phyloP scores from a whole-genome alignment of 2,888 invertebrate genomes.

The Nomada lathburiana region DNA sequence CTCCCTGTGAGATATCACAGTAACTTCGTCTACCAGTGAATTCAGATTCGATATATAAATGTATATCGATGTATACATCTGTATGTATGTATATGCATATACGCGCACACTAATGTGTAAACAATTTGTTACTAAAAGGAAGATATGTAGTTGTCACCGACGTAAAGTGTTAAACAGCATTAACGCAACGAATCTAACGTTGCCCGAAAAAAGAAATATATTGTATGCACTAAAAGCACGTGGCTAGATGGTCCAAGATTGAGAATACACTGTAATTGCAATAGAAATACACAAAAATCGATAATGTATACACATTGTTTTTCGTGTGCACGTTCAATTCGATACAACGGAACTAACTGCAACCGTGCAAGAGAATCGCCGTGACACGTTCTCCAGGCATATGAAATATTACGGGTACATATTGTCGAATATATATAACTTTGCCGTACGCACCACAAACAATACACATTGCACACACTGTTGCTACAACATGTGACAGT shows the following conservation, averaged over 20 bases:
- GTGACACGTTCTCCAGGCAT: constrained; percentile 19
- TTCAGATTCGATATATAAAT: constrained; percentile 64
- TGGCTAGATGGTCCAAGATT: not conserved
- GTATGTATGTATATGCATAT: not conserved
- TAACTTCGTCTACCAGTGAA: constrained; percentile 71
- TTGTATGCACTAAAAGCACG: not conserved
- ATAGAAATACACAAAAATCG: not conserved
- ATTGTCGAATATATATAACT: constrained; percentile 24
- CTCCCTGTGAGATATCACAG: constrained; percentile 73
- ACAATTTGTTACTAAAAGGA: not conserved
- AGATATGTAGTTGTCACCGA: constrained; percentile 1
- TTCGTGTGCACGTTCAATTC: constrained; percentile 41
- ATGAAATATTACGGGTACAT: not conserved
- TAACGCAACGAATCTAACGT: constrained; percentile 37
- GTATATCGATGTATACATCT: too few relatives aligned
- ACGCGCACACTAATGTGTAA: not conserved
- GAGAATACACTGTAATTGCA: not conserved
- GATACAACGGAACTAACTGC: not conserved
- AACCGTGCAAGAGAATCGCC: constrained; percentile 35
- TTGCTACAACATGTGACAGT: constrained; percentile 67
- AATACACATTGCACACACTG: constrained; percentile 75
- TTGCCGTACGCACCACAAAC: constrained; percentile 71
- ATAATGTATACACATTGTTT: constrained; percentile 27
- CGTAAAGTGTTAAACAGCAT: not conserved
- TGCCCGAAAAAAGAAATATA: constrained; percentile 57